Base-by-base conservation (phyloP, 1,140 invertebrate species). In the Heliothis subflexa region DNA sequence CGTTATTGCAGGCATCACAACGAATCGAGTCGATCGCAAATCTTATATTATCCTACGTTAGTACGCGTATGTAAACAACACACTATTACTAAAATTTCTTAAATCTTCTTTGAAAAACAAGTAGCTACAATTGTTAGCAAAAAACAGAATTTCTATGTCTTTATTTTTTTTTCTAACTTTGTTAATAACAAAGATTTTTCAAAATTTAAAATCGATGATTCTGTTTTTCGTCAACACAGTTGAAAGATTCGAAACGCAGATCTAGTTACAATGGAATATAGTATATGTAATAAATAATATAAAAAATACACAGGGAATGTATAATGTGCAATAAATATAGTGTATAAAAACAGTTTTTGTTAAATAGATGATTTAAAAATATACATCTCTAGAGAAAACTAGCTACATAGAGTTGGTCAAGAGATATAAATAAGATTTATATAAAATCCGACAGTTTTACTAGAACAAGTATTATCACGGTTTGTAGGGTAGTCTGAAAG, bases 221-320 rank as follows among this genome's bases (percentile, higher is more conserved):
- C 54, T 25, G 57, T 33, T 49, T n/a, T 75, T 64, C 33, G 25
- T 25, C 7, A 33, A 28, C 59, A 64, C 7, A 14, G 40, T 40
- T 55, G 9, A 14, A 77, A 55, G 50, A 68, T 66, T 76, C 28
- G 68, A 77, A 77, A 77, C 68, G 33, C 59, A 76, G 59, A 76
- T 76, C 73, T 68, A 78, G 4, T 54, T 62, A 62, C 49, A 72
- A 72, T 78, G 21, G 28, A 71, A 52, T 52, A 72, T 73, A 80
- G 16, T 47, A 47, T 64, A 64, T 45, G 61, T 66, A 82, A 82
- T 77, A 86, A 81, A 86, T 81, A 61, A 82, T 81, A 83, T 76
- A 87, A 81, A 85, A 83, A 85, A 82, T 85, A 87, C 79, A 72
- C 68, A 85, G 81, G 87, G 86, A 89, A 89, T 90, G 87, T 88